Base-by-base conservation (phyloP, 1,140 invertebrate species). In the Drosophila virilis region DNA sequence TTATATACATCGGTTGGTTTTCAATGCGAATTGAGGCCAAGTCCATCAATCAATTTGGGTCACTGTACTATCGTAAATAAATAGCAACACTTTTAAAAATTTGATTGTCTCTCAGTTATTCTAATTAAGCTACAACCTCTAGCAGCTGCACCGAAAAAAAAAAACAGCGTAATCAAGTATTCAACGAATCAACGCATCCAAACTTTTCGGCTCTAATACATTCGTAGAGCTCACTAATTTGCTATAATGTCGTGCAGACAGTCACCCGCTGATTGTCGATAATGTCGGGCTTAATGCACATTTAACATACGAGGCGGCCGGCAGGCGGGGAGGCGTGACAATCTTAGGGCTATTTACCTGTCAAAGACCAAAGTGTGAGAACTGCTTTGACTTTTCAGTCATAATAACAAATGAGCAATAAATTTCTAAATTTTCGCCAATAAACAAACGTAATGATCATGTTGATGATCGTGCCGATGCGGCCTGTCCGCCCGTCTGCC, bases 401-500 rank as follows among this genome's bases (percentile, higher is more conserved):
- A 54, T 59, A 46, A 74, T 75, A 89, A 78, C 77, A 88, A 84
- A 89, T 74, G 74, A 80, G 80, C 77, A 89, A 89, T 89, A 89
- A 89, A 84, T 89, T 89, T 89, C 69, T 78, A 84, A 84, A 89
- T 89, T 89, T 89, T 89, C 80, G 74, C 80, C 84, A 89, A 89
- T 89, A 84, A 89, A 80, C 84, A 73, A 84, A 84, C 80, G 58
- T 84, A 84, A 89, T 89, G 79, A 88, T 88, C 76, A 88, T 83
- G 77, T 72, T 80, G 77, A 77, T 80, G 76, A 84, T 88, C 60
- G 55, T 79, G 73, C 66, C 64, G 48, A 50, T 59, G 15, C 43
- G 45, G 33, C 42, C 8, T 54, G 48, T 7, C 4, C 22, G 22
- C 22, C 4, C 22, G 22, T 28, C 22, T 28, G 22, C 40, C 13